Conservation (phyloP, 2,113 vertebrate genomes). For the Deroptyus accipitrinus region DNA sequence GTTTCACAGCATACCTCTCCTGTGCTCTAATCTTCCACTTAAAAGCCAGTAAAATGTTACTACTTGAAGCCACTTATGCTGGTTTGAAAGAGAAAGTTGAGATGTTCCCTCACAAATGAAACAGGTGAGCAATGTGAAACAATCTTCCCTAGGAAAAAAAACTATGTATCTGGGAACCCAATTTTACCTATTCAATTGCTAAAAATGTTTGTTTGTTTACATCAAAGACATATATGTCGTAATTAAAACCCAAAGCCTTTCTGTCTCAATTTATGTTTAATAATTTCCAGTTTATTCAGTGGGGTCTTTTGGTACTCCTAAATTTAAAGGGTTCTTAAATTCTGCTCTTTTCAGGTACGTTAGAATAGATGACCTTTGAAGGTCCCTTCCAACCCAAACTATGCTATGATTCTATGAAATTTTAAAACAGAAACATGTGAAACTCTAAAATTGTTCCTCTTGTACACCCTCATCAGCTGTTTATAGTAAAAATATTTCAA, state of each 20-base stretch:
- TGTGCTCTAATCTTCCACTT: background rate
- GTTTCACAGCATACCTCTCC: background rate
- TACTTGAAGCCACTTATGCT: background rate
- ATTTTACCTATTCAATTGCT: background rate
- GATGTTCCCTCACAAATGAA: background rate
- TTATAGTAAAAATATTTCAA: background rate
- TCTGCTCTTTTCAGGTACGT: background rate
- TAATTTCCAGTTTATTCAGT: background rate
- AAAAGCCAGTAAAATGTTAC: background rate
- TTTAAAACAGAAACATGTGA: background rate
- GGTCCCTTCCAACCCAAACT: background rate
- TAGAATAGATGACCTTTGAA: background rate
- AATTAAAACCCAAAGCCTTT: background rate
- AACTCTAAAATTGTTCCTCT: background rate
- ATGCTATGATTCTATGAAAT: background rate
- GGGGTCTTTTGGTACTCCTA: background rate
- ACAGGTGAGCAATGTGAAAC: background rate
- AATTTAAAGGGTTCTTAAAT: background rate
- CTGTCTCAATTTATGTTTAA: background rate
- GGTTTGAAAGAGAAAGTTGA: background rate
- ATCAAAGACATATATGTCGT: background rate
- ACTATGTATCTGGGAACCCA: background rate
- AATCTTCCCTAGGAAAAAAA: background rate
- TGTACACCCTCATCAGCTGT: background rate
- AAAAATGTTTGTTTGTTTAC: background rate